Conservation (phyloP, 2,113 vertebrate genomes). For the Odontophorus gujanensis region DNA sequence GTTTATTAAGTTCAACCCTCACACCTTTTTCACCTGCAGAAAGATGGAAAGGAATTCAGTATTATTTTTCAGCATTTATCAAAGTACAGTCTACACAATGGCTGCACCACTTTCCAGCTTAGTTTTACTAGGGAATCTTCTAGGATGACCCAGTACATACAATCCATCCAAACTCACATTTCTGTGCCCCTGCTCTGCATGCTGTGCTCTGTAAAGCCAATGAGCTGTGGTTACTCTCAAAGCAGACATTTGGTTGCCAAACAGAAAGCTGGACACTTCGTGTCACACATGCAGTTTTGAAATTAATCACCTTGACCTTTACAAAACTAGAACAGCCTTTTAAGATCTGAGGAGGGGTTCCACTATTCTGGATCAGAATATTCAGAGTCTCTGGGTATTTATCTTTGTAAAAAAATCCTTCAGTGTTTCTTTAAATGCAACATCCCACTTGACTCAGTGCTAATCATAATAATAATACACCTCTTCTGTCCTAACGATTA, state of each 20-base stretch:
- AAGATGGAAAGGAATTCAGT: background rate
- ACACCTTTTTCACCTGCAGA: slow-evolving; percentile 91
- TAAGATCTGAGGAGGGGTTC: background rate
- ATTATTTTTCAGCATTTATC: slow-evolving; percentile 16
- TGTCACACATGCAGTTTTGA: background rate
- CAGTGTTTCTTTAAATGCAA: background rate
- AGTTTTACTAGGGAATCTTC: background rate
- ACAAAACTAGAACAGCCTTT: background rate
- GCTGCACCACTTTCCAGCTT: background rate
- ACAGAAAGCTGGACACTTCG: background rate
- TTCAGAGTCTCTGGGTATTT: background rate
- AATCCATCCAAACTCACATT: background rate
- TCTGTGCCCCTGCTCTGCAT: background rate
- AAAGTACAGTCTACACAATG: background rate
- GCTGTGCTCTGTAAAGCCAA: background rate
- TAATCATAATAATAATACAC: background rate
- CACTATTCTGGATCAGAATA: background rate
- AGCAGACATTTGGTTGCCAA: background rate
- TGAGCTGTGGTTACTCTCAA: accelerated
- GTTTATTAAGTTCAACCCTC: slow-evolving; percentile 93
- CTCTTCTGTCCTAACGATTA: background rate
- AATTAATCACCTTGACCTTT: background rate
- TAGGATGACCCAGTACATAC: background rate
- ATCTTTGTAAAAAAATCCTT: background rate
- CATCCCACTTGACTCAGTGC: background rate